phyloP scores from a whole-genome alignment of 2,797 vertebrate genomes.

The Anomalospiza imberbis region DNA sequence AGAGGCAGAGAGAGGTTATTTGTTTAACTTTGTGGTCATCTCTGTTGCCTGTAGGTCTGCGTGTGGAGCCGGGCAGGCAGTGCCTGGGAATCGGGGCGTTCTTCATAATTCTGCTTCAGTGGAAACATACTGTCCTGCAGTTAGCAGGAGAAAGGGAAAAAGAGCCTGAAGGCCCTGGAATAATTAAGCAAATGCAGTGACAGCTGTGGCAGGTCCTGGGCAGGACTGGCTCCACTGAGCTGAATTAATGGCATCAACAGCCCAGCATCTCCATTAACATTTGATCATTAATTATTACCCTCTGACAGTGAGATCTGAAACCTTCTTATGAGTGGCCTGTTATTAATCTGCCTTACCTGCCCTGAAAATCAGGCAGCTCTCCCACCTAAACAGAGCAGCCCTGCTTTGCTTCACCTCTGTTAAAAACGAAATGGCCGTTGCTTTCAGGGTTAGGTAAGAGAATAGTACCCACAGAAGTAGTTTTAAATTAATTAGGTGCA shows the following conservation, averaged over 20 bases:
- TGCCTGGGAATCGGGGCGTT: slow-evolving; percentile 47
- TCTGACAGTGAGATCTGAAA: slow-evolving; percentile 82
- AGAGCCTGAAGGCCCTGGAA: slow-evolving; percentile 80
- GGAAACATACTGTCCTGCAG: slow-evolving; percentile 77
- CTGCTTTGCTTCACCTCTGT: neutral
- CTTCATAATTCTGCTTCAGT: slow-evolving; percentile 74
- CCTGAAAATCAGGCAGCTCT: slow-evolving; percentile 24
- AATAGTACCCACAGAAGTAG: neutral
- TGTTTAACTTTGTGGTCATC: neutral
- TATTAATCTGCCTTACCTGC: slow-evolving; percentile 82
- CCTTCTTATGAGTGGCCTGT: slow-evolving; percentile 74
- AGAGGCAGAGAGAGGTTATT: neutral
- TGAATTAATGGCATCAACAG: slow-evolving; percentile 92
- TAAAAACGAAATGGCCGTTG: neutral
- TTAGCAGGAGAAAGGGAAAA: slow-evolving; percentile 62
- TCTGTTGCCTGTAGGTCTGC: slow-evolving; percentile 53
- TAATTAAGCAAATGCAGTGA: slow-evolving; percentile 91
- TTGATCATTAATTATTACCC: slow-evolving; percentile 96
- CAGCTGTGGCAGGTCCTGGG: slow-evolving; percentile 90
- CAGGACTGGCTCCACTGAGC: slow-evolving; percentile 88
- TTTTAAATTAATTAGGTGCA: slow-evolving; percentile 53
- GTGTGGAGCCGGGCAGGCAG: slow-evolving; percentile 43
- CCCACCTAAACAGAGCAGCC: slow-evolving; percentile 35
- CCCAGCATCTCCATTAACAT: slow-evolving; percentile 85
- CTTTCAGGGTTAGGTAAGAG: neutral